phyloP scores from a whole-genome alignment of 2,113 vertebrate species.

The Tragelaphus imberbis region DNA sequence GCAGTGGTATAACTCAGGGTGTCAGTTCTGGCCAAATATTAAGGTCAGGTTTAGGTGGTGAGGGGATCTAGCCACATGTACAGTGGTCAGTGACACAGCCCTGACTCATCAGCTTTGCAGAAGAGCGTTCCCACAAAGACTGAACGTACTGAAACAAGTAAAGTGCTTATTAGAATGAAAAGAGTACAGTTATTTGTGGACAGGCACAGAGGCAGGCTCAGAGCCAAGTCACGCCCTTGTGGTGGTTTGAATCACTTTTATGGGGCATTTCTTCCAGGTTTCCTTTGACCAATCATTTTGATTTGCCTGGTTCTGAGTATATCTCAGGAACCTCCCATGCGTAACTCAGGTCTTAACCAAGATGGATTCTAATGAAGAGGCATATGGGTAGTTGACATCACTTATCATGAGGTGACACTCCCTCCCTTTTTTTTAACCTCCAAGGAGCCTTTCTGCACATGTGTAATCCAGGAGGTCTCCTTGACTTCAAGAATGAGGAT shows the following conservation, averaged over 20 bases:
- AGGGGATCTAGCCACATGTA: background rate
- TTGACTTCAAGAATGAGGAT: background rate
- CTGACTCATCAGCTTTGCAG: background rate
- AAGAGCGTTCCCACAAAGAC: background rate
- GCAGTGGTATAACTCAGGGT: background rate
- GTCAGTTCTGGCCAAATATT: background rate
- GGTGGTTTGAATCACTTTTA: background rate
- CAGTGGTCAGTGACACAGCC: background rate
- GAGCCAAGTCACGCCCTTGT: background rate
- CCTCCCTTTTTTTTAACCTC: background rate
- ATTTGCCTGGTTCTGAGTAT: background rate
- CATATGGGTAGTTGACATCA: background rate
- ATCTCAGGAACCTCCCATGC: background rate
- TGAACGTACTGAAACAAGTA: background rate
- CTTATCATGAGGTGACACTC: background rate
- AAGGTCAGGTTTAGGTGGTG: background rate
- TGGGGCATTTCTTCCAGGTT: background rate
- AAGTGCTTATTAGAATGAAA: background rate
- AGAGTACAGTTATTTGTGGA: background rate
- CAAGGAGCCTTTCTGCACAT: background rate
- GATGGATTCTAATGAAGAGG: background rate
- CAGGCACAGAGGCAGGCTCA: background rate
- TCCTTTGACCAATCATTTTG: background rate
- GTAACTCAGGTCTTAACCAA: background rate
- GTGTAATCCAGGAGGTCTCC: background rate